phyloP scores from a whole-genome alignment of 2,113 vertebrate species.

The Prinia subflava region DNA sequence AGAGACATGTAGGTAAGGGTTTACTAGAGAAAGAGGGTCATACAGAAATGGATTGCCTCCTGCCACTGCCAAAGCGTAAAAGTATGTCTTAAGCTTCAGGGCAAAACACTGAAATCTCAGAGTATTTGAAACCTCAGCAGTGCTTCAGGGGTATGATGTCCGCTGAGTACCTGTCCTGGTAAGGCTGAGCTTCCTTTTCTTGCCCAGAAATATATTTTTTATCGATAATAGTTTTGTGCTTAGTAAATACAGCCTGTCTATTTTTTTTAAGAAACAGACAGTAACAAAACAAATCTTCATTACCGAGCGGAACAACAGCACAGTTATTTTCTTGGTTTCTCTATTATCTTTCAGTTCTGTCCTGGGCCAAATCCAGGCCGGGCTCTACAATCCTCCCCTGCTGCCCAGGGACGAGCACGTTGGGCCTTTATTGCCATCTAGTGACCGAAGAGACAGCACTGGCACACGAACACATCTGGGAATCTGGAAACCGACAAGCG shows the following conservation, averaged over 20 bases:
- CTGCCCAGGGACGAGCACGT: accelerated
- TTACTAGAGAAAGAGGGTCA: neutral
- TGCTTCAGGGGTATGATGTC: neutral
- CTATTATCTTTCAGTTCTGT: too few species aligned
- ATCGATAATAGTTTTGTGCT: neutral
- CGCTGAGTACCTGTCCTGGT: neutral
- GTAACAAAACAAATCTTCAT: neutral
- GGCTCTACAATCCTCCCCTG: accelerated
- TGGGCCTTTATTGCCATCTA: conserved; percentile 12
- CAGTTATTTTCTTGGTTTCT: neutral
- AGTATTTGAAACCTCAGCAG: neutral
- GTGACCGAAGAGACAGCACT: neutral
- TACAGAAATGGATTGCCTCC: neutral
- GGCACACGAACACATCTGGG: neutral
- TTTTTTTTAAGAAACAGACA: neutral
- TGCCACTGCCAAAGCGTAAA: neutral
- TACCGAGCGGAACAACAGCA: neutral
- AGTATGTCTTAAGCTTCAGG: neutral
- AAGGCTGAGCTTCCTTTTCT: neutral
- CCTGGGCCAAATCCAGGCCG: neutral
- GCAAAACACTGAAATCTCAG: neutral
- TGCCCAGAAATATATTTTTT: neutral
- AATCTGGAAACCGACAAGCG: neutral
- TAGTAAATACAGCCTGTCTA: neutral
- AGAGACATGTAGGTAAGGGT: neutral